Base-by-base conservation (phyloP, 2,888 invertebrate genomes). In the Sminthurides aquaticus region DNA sequence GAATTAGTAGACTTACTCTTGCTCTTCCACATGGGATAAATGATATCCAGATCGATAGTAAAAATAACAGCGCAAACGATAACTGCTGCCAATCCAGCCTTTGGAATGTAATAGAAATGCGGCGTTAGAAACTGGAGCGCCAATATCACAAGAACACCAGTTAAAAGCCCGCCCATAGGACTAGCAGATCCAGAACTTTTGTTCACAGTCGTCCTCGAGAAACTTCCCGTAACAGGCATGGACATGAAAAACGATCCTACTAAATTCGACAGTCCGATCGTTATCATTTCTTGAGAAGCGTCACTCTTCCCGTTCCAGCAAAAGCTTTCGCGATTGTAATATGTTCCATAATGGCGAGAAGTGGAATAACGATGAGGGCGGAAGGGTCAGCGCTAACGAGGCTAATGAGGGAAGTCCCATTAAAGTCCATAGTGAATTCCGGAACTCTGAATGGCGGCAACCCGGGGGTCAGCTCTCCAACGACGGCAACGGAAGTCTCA, bases 321-420 rank as follows among this genome's bases (percentile, higher is more conserved):
- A 95, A 94, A 27, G 92, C 91, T 81, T 94, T 95, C 79, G 92
- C 94, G 75, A 95, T 91, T 22, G 95, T 90, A 73, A 95, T 90
- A 76, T 91, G 89, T 78, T 96, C 95, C 79, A 95, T 85, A 43
- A 95, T 81, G 24, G 89, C 89, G 75, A 95, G 87, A 29, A 96
- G 80, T 1, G 95, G 93, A 58, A 95, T 85, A 25, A 95, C 91
- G 62, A 90, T 81, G 60, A 95, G 81, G 27, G 92, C 92, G 28
- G 90, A 87, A 57, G 92, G 90, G 76, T 94, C 82, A 78, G 87
- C 85, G 67, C 87, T 83, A 57, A 87, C 81, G 86, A 91, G 88
- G 26, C 84, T 74, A 77, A 90, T 87, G 71, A 77, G 77, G 70
- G 81, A 81, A 0, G 83, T 83, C 34, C 78, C 78, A 24, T 67